A percentile compares a stretch with the other conserved stretches of the same genome.
These are phyloP conservation scores for Eledona agricola DNA, from an alignment of 2,888 invertebrate genomes.

Conservation along the genomic window DNA sequence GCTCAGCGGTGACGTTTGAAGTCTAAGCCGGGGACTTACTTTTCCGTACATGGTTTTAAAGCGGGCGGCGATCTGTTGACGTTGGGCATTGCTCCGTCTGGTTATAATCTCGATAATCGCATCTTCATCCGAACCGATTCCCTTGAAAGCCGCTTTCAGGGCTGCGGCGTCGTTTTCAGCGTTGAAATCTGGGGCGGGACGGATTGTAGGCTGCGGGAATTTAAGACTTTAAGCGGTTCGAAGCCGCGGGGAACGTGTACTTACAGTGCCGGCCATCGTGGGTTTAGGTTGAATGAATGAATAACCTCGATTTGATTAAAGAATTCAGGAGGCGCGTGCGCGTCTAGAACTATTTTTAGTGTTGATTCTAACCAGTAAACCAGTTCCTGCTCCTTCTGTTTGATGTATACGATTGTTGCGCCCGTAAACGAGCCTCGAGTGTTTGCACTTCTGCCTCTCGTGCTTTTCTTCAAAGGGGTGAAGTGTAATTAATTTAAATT, in stretches of 20 bases:
- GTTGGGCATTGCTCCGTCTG: slow-evolving; percentile 70
- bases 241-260: slow-evolving; percentile 11
- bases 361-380: slow-evolving; percentile 4
- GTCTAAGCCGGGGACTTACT: slow-evolving; percentile 56
- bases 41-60: slow-evolving; percentile 72
- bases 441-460: too few relatives aligned
- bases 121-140: slow-evolving; percentile 69
- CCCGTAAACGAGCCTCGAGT: too few relatives aligned
- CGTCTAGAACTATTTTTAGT: slow-evolving; percentile 22
- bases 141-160: slow-evolving; percentile 58
- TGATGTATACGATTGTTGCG: too few relatives aligned
- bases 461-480: too few relatives aligned
- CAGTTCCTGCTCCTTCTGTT: slow-evolving; percentile 1
- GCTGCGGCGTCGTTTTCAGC: slow-evolving; percentile 57
- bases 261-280: slow-evolving; percentile 36
- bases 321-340: slow-evolving; percentile 15
- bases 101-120: slow-evolving; percentile 73
- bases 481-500: slow-evolving; percentile 1
- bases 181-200: slow-evolving; percentile 53
- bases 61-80: slow-evolving; percentile 71
- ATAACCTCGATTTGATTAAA: slow-evolving; percentile 16
- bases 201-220: slow-evolving; percentile 54
- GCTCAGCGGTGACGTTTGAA: too few relatives aligned
- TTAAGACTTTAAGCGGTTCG: not conserved
- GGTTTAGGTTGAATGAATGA: slow-evolving; percentile 4